Base-by-base conservation (phyloP, 2,797 vertebrate genomes). In the Phaenicophaeus curvirostris region DNA sequence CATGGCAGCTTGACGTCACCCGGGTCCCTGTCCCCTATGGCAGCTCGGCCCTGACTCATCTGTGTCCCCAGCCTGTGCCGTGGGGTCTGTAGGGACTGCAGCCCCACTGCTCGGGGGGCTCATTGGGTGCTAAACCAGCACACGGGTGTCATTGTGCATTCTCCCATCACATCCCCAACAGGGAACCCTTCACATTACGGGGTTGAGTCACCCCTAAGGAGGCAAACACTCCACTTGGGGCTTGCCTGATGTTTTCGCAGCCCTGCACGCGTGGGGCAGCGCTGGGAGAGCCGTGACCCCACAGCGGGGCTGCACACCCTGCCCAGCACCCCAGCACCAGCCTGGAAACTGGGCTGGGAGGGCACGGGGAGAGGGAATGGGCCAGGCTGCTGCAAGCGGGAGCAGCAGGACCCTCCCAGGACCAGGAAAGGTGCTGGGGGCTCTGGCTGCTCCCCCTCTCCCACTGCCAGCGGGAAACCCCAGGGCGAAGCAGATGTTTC, bases 61-160 rank as follows among this genome's bases (percentile, higher is more conserved):
- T 1, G 3, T 67, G 7, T 14, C 42, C 46, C 42, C 53, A 39
- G 14, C 72, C 61, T 24, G 54, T 3, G 31, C 35, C 0, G 53
- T 4, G 6, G 48, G 23, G 3, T 2, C 5, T 42, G 1, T 0
- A 15, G 61, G 39, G 4, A 18, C 84, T 68, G 53, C 3, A 0
- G 16, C 8, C 35, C 8, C 21, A 17, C 30, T 0, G 0, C 50
- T 79, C 11, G 0, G 3, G 3, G 30, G 39, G 46, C 59, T 39
- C 3, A 3, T 8, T 9, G 41, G 28, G 30, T 13, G 41, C 6
- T 13, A 18, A 74, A 6, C 12, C 1, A 9, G 58, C 62, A 16
- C 46, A 1, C 0, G 1, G 6, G 4, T 2, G 15, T 8, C 48
- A 1, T 2, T 3, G 61, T 0, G 1, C 15, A 10, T 30, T 1